Evolutionary conservation across 53 echinoderm and acorn worm species (phyloP).

Genomic region (Zoroaster sp.): DNA sequence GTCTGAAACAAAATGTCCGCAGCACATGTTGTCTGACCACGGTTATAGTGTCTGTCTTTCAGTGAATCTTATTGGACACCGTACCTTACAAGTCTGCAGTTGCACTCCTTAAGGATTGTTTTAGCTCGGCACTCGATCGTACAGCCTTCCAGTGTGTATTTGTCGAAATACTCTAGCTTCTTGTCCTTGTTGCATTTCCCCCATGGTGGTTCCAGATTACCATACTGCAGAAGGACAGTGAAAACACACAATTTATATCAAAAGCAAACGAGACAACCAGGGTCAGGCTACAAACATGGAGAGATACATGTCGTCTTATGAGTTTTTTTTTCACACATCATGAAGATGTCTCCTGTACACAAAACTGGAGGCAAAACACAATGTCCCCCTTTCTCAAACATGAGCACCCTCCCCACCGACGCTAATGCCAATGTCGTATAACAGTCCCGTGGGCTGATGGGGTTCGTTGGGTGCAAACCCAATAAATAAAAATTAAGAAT

Average conservation of each 20-base stretch:
- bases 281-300: not conserved
- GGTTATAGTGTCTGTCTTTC: not conserved
- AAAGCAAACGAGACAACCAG: not conserved
- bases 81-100: conserved; percentile 54
- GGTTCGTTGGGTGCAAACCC: not conserved
- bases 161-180: not conserved
- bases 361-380: not conserved
- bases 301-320: not conserved
- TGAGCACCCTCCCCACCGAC: no score
- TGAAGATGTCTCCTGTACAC: not conserved
- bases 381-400: not conserved
- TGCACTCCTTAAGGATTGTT: not conserved
- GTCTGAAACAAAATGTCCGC: not conserved
- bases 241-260: not conserved
- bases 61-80: not conserved
- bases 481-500: no score
- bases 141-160: conserved; percentile 49
- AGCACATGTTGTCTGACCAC: not conserved
- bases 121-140: conserved; percentile 24
- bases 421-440: not conserved
- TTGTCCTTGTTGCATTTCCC: conserved; percentile 14
- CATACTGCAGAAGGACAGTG: not conserved
- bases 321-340: not conserved
- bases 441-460: not conserved
- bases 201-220: conserved; percentile 35